phyloP scores from a whole-genome alignment of 2,797 vertebrate genomes.

The Adelosebastes latens region DNA sequence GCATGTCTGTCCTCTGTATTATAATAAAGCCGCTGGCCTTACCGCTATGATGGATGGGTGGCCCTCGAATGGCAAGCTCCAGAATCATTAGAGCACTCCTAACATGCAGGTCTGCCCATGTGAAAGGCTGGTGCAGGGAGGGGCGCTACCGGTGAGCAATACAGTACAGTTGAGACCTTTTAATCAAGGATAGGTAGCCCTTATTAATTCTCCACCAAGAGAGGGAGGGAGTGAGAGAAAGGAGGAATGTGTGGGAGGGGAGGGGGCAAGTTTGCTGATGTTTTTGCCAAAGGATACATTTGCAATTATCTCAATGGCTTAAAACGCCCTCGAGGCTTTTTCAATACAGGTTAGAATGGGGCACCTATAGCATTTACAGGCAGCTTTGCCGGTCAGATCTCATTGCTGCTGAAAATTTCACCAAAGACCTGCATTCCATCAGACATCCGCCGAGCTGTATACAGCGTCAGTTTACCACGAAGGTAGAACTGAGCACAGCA shows the following conservation, averaged over 20 bases:
- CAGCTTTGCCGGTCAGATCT: conserved; percentile 64
- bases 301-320: conserved; percentile 74
- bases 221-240: conserved; percentile 17
- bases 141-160: conserved; percentile 62
- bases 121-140: conserved; percentile 59
- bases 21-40: conserved; percentile 85
- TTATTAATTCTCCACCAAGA: conserved; percentile 68
- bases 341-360: conserved; percentile 50
- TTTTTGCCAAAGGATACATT: conserved; percentile 71
- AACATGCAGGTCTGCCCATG: conserved; percentile 77
- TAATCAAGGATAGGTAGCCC: conserved; percentile 74
- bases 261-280: conserved; percentile 57
- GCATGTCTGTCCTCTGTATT: conserved; percentile 88
- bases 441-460: conserved; percentile 40
- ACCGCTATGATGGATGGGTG: conserved; percentile 83
- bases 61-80: conserved; percentile 82
- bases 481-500: conserved; percentile 29
- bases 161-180: conserved; percentile 73
- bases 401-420: conserved; percentile 45
- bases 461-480: conserved; percentile 6
- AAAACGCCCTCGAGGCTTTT: conserved; percentile 61
- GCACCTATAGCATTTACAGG: conserved; percentile 64
- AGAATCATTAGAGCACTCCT: conserved; percentile 82
- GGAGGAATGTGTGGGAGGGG: conserved; percentile 16
- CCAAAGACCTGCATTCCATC: conserved; percentile 62